These are phyloP conservation scores for Notolepis coatsorum DNA, from an alignment of 2,797 vertebrate species.

Conservation along the genomic window DNA sequence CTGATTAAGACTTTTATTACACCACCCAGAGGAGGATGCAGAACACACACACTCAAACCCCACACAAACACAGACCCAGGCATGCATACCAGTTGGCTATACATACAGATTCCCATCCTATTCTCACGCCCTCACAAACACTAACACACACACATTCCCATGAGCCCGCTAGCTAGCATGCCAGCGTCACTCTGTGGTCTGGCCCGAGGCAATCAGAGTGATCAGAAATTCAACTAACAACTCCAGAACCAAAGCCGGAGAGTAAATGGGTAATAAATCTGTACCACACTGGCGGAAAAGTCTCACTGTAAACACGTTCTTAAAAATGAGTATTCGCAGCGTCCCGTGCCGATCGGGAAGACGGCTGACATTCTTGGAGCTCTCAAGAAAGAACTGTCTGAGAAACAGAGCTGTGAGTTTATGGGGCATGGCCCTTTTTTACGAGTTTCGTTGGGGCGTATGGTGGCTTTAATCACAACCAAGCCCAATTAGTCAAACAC, in stretches of 20 bases:
- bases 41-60: neutral
- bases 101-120: constrained; percentile 39
- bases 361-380: constrained; percentile 69
- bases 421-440: constrained; percentile 41
- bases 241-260: constrained; percentile 51
- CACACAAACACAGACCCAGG: neutral
- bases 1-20: constrained; percentile 76
- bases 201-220: constrained; percentile 72
- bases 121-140: constrained; percentile 59
- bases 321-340: constrained; percentile 52
- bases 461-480: constrained; percentile 76
- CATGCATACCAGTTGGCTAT: constrained; percentile 22
- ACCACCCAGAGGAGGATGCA: constrained; percentile 15
- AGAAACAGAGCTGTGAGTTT: constrained; percentile 59
- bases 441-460: constrained; percentile 50
- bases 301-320: constrained; percentile 74
- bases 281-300: constrained; percentile 69
- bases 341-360: constrained; percentile 66
- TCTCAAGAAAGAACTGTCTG: constrained; percentile 67
- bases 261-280: constrained; percentile 84
- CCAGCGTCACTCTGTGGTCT: constrained; percentile 72
- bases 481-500: constrained; percentile 64
- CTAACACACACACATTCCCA: constrained; percentile 55
- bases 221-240: constrained; percentile 67
- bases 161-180: constrained; percentile 62